phyloP scores from a whole-genome alignment of 1,140 invertebrate genomes.

The Laupala kohalensis region DNA sequence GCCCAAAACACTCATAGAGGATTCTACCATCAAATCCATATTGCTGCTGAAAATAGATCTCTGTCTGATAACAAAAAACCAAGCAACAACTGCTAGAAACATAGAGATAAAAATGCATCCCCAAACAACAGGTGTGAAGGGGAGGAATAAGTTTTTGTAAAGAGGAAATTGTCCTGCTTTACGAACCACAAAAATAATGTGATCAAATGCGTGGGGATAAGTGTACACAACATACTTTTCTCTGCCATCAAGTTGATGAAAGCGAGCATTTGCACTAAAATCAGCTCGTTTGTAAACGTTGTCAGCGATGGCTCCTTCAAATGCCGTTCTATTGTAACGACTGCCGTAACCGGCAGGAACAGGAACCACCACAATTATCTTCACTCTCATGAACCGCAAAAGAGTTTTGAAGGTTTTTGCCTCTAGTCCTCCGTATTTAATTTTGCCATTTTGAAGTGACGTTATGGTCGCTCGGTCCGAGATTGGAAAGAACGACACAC shows the following conservation, averaged over 20 bases:
- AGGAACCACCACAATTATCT: neutral
- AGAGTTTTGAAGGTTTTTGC: neutral
- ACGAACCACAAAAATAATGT: neutral
- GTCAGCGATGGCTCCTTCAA: neutral
- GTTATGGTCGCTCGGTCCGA: neutral
- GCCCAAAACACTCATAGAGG: neutral
- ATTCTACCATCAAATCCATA: neutral
- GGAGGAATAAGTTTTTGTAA: neutral
- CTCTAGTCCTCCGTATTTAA: neutral
- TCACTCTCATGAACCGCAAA: neutral
- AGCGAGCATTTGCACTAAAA: neutral
- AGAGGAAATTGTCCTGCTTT: neutral
- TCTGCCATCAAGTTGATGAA: neutral
- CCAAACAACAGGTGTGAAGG: neutral
- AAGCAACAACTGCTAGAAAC: neutral
- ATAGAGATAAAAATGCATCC: neutral
- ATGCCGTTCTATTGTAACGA: neutral
- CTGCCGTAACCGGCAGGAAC: neutral
- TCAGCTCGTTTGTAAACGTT: neutral
- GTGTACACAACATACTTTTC: neutral
- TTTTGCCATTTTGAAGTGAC: neutral
- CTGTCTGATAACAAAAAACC: neutral
- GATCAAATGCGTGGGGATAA: neutral
- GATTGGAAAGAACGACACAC: neutral
- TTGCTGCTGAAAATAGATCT: neutral